Base-by-base conservation (phyloP, 2,797 vertebrate species). In the Rhinophrynus dorsalis region DNA sequence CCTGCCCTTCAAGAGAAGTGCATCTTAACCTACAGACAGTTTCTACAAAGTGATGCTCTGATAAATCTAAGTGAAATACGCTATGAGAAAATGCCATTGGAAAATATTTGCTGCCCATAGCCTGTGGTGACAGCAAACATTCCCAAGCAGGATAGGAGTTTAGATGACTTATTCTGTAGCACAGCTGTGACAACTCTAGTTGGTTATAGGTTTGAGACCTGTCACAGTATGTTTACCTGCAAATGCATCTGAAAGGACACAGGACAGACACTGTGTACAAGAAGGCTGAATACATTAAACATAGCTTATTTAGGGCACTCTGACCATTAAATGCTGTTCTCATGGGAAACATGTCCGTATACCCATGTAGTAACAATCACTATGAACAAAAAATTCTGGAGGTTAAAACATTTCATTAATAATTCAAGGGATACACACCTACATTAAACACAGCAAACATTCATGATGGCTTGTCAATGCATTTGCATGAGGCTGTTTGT, bases 41-140 rank as follows among this genome's bases (percentile, higher is more conserved):
- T 75, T 1, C 77, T 78, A 82, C 67, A 81, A 78, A 78, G n/a
- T 48, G 47, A 64, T 32, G 64, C 71, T 51, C 64, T 62, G 78
- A 78, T 61, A 74, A 15, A 61, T 58, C 73, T 65, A 52, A 23
- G 1, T 0, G 12, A 75, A 81, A 75, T 80, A 78, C 74, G 82
- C 72, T 79, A 61, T 82, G 81, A 65, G 50, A 74, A 68, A 48
- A 67, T 78, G 47, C 55, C 48, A 32, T 52, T 76, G 79, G 83
- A 56, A 85, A 88, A 84, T 92, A 94, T 95, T 94, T 93, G 89
- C 90, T 82, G 59, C 90, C 88, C 86, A 88, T 88, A 87, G 88
- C 90, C 92, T 89, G 86, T 87, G 91, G 93, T 90, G 92, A 94
- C 84, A 83, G 93, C 92, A 92, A 97, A 95, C 94, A 98, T 94